phyloP scores from a whole-genome alignment of 2,888 invertebrate genomes.

The Cerceris ruficornis region DNA sequence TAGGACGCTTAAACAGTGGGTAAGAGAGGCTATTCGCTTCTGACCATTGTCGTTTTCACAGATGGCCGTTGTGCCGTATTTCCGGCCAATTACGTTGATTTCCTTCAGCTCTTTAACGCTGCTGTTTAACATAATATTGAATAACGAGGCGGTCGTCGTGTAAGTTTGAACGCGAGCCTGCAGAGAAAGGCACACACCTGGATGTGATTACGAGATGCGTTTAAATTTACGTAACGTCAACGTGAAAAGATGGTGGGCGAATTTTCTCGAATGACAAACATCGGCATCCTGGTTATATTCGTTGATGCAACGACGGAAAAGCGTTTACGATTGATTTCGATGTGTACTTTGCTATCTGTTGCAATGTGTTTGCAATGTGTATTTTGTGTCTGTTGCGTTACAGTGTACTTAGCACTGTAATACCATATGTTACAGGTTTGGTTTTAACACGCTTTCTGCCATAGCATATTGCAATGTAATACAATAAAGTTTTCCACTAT shows the following conservation, averaged over 20 bases:
- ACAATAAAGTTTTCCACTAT: too few relatives aligned
- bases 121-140: neutral
- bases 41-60: neutral
- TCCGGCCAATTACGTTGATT: conserved; percentile 5
- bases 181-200: neutral
- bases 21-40: neutral
- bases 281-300: too few relatives aligned
- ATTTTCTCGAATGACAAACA: neutral
- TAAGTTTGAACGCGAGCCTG: neutral
- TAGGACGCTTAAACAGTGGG: neutral
- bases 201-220: neutral
- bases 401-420: too few relatives aligned
- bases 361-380: too few relatives aligned
- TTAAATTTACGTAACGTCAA: neutral
- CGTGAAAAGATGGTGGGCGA: neutral
- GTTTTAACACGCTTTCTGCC: too few relatives aligned
- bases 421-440: too few relatives aligned
- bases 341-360: too few relatives aligned
- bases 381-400: too few relatives aligned
- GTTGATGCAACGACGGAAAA: too few relatives aligned
- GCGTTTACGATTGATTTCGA: too few relatives aligned
- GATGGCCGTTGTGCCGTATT: neutral
- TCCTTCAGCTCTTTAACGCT: neutral
- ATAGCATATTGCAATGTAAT: too few relatives aligned
- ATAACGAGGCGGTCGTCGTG: neutral